These are phyloP conservation scores for Drosophila neotestacea DNA, from an alignment of 2,888 invertebrate genomes.

Conservation along the genomic window DNA sequence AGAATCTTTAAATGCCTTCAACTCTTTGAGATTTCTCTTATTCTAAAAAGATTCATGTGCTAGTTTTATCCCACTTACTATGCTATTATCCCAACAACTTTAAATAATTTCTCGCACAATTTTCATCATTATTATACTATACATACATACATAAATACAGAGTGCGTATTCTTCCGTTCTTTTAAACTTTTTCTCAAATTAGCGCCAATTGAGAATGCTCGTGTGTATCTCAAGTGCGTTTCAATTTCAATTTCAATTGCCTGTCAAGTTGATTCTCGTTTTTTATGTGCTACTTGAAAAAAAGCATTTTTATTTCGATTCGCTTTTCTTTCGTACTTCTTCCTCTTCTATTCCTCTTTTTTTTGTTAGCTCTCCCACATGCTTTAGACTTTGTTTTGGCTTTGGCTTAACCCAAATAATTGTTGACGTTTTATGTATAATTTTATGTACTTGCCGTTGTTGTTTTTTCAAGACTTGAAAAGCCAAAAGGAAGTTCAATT, in stretches of 20 bases:
- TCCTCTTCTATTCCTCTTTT: slow-evolving; percentile 25
- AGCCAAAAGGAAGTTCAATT: slow-evolving; percentile 69
- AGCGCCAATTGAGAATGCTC: slow-evolving; percentile 68
- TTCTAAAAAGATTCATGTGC: background rate
- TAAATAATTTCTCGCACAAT: slow-evolving; percentile 14
- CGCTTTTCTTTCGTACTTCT: slow-evolving; percentile 10
- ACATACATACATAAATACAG: background rate
- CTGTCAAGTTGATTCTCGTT: slow-evolving; percentile 57
- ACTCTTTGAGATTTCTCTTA: background rate
- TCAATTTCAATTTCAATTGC: slow-evolving; percentile 71
- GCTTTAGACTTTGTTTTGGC: slow-evolving; percentile 23
- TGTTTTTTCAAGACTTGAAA: slow-evolving; percentile 20
- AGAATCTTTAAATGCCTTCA: background rate
- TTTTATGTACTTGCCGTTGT: slow-evolving; percentile 30
- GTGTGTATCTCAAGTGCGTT: slow-evolving; percentile 61
- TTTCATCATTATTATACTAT: slow-evolving; percentile 24
- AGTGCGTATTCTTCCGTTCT: slow-evolving; percentile 11
- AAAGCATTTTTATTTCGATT: slow-evolving; percentile 31
- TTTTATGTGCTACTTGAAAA: slow-evolving; percentile 28
- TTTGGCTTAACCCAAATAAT: slow-evolving; percentile 68
- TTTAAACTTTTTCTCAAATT: slow-evolving; percentile 50
- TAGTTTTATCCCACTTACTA: background rate
- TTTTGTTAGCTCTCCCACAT: slow-evolving; percentile 13
- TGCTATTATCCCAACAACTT: slow-evolving; percentile 2
- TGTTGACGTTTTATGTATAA: slow-evolving; percentile 26